Evolutionary conservation across 2,888 invertebrate genomes (phyloP).

Genomic region (Drosophila affinis): DNA sequence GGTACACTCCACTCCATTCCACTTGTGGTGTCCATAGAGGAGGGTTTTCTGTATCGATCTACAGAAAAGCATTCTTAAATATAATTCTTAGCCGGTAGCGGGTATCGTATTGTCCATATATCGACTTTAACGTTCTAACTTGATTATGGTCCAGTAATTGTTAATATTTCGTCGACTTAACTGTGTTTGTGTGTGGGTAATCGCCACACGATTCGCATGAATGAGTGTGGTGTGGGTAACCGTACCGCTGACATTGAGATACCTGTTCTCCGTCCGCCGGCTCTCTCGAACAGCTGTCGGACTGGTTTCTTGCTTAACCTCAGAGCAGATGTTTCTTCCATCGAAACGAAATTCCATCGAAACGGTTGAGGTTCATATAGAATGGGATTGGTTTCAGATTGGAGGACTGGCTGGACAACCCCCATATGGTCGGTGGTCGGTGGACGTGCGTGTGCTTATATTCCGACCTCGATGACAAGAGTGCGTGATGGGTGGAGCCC

Average conservation of each 20-base stretch:
- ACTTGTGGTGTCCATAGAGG: conserved; percentile 4
- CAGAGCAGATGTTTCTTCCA: conserved; percentile 58
- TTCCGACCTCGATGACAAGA: conserved; percentile 26
- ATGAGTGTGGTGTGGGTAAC: conserved; percentile 63
- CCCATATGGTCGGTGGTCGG: neutral
- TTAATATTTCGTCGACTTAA: conserved; percentile 34
- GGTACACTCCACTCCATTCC: neutral
- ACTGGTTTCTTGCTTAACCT: conserved; percentile 56
- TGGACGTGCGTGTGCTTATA: neutral
- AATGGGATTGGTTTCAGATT: neutral
- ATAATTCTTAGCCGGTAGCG: neutral
- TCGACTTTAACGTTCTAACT: no score
- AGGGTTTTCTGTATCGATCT: neutral
- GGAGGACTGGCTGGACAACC: conserved; percentile 4
- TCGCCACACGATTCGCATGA: conserved; percentile 52
- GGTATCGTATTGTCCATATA: conserved; percentile 28
- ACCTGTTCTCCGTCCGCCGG: conserved; percentile 39
- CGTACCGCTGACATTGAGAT: conserved; percentile 51
- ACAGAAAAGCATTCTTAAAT: neutral
- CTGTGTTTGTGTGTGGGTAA: conserved; percentile 56
- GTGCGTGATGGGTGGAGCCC: conserved; percentile 41
- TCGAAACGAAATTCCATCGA: conserved; percentile 17
- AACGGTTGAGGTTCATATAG: conserved; percentile 13
- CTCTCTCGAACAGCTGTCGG: conserved; percentile 54
- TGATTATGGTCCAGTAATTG: conserved; percentile 41